Conservation (phyloP, 2,888 invertebrate species). For the Ophraella communa region DNA sequence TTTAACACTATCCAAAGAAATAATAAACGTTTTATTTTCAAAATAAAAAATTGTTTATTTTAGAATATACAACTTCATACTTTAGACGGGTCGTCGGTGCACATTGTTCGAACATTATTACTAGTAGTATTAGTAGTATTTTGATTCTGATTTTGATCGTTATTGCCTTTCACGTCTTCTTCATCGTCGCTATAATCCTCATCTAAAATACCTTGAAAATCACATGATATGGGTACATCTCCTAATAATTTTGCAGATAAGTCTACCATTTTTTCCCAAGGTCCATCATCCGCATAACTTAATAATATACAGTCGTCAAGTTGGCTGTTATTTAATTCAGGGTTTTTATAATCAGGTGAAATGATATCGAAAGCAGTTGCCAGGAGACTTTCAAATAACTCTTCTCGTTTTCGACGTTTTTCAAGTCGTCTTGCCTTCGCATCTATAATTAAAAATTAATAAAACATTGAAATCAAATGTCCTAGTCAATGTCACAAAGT, state of each 20-base stretch:
- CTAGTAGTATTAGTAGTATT: neutral
- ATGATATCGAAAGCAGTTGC: neutral
- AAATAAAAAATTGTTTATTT: neutral
- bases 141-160: neutral
- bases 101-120: neutral
- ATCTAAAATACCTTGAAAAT: neutral
- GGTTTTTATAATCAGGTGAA: neutral
- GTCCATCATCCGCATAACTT: neutral
- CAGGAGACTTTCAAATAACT: neutral
- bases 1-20: too few species aligned
- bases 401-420: neutral
- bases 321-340: neutral
- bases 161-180: neutral
- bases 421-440: neutral
- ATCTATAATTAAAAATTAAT: neutral
- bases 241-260: neutral
- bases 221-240: neutral
- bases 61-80: neutral
- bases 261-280: neutral
- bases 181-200: neutral
- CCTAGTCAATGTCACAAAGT: too few species aligned
- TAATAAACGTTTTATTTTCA: neutral
- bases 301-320: neutral
- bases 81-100: neutral
- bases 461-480: too few species aligned